Evolutionary conservation across 2,113 vertebrate species (phyloP).

Genomic region (Dunckerocampus dactyliophorus): DNA sequence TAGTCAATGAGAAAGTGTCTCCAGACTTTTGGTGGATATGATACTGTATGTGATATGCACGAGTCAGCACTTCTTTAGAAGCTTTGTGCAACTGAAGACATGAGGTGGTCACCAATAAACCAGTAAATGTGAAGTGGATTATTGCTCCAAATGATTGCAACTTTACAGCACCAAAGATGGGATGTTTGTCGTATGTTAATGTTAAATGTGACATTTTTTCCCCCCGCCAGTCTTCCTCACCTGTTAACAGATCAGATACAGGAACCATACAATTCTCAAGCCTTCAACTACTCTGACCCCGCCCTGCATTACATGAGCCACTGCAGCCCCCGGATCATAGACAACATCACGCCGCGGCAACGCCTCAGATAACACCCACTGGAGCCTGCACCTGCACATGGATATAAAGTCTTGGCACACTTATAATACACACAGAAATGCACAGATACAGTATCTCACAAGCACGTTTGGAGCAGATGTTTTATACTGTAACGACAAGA

Average conservation of each 20-base stretch:
- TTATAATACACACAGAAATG: slow-evolving; percentile 5
- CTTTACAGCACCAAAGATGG: not conserved
- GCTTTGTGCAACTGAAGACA: no score
- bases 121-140: no score
- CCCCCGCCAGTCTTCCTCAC: slow-evolving; percentile 65
- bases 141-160: not conserved
- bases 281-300: slow-evolving; percentile 69
- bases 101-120: no score
- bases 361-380: slow-evolving; percentile 34
- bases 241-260: slow-evolving; percentile 60
- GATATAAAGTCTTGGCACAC: not conserved
- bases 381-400: not conserved
- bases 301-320: slow-evolving; percentile 73
- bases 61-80: no score
- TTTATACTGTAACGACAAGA: slow-evolving; percentile 21
- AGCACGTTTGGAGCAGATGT: slow-evolving; percentile 21
- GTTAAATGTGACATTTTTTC: slow-evolving; percentile 1
- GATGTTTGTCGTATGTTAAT: not conserved
- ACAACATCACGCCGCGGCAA: slow-evolving; percentile 53
- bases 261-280: slow-evolving; percentile 52
- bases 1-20: no score
- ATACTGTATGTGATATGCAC: no score
- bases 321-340: slow-evolving; percentile 67
- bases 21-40: no score
- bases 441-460: slow-evolving; percentile 5